A percentile compares a stretch with the other conserved stretches of the same genome.
phyloP scores from a whole-genome alignment of 2,113 vertebrate genomes.

The Thunnus maccoyii region DNA sequence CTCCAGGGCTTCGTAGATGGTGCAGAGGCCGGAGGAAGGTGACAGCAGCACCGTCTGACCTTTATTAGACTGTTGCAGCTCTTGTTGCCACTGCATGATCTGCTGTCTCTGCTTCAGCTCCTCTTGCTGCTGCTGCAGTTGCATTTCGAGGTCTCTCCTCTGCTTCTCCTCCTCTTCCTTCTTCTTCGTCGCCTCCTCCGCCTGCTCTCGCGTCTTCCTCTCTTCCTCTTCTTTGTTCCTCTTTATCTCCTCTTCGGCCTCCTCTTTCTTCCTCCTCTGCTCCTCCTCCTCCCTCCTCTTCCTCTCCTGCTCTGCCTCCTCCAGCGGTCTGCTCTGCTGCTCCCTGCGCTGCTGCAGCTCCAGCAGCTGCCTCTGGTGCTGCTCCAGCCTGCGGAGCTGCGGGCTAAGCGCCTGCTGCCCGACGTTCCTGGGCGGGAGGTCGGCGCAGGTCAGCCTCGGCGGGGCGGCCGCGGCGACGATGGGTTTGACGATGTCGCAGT shows the following conservation, averaged over 20 bases:
- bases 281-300: conserved; percentile 67
- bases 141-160: conserved; percentile 68
- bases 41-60: conserved; percentile 64
- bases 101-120: conserved; percentile 82
- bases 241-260: conserved; percentile 67
- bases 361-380: conserved; percentile 82
- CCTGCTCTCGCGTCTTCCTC: conserved; percentile 15
- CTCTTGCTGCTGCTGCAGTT: conserved; percentile 78
- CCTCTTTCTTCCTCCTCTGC: conserved; percentile 63
- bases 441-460: conserved; percentile 71
- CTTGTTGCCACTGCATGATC: conserved; percentile 81
- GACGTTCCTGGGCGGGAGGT: conserved; percentile 77
- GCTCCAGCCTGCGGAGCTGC: conserved; percentile 83
- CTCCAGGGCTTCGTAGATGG: conserved; percentile 85
- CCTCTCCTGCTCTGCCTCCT: conserved; percentile 74
- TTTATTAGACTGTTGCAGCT: conserved; percentile 70
- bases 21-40: conserved; percentile 82
- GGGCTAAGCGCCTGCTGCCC: conserved; percentile 67
- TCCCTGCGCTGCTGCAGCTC: conserved; percentile 82
- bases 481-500: conserved; percentile 68
- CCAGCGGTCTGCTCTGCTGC: conserved; percentile 67
- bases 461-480: not conserved
- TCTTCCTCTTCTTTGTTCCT: conserved; percentile 61
- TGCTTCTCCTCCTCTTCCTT: conserved; percentile 51
- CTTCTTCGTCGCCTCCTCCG: not conserved